Evolutionary conservation across 2,888 invertebrate genomes (phyloP).

Genomic region (Erebia epiphron): DNA sequence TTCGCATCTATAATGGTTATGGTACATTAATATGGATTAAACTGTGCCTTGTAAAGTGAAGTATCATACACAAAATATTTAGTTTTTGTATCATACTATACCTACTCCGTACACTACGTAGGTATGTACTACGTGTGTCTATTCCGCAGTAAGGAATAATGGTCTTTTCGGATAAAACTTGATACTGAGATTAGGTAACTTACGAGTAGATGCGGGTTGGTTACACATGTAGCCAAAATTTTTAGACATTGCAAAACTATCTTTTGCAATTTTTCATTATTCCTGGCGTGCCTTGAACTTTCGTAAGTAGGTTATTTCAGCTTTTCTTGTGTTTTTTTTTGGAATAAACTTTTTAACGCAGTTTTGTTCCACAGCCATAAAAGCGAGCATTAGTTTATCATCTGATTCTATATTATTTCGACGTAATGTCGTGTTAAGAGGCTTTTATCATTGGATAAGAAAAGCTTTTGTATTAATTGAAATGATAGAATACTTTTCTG

Average conservation of each 20-base stretch:
- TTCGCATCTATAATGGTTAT: too few relatives aligned
- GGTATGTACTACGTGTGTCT: too few relatives aligned
- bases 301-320: not conserved
- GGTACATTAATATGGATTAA: too few relatives aligned
- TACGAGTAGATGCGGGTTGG: too few relatives aligned
- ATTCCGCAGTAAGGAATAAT: too few relatives aligned
- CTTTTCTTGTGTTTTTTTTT: not conserved
- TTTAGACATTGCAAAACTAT: not conserved
- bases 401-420: not conserved
- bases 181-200: too few relatives aligned
- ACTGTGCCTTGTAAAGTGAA: not conserved
- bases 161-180: too few relatives aligned
- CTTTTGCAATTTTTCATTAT: not conserved
- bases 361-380: constrained; percentile 9
- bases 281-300: not conserved
- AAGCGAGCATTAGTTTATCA: not conserved
- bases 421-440: not conserved
- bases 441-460: not conserved
- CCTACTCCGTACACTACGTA: too few relatives aligned
- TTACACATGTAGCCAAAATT: too few relatives aligned
- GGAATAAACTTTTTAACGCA: not conserved
- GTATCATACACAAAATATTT: too few relatives aligned
- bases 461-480: not conserved
- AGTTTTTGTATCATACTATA: too few relatives aligned
- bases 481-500: not conserved